Conservation (phyloP, 2,113 vertebrate species). For the Muntiacus reevesi region DNA sequence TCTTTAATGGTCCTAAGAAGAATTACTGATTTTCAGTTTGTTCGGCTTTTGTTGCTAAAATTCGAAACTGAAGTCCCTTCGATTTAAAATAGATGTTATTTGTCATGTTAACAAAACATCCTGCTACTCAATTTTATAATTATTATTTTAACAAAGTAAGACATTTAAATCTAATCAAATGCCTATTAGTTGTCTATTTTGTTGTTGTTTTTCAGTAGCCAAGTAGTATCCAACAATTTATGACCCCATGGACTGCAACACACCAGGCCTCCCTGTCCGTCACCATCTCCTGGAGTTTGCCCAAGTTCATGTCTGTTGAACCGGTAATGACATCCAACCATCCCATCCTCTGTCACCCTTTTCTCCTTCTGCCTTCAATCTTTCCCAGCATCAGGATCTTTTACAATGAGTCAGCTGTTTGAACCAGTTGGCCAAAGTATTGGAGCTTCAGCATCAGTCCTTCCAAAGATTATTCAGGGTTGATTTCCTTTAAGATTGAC, state of each 20-base stretch:
- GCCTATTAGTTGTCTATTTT: not conserved
- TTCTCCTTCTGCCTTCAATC: not conserved
- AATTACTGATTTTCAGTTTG: not conserved
- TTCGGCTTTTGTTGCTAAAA: not conserved
- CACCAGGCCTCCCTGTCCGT: not conserved
- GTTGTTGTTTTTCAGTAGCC: not conserved
- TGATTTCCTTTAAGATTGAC: not conserved
- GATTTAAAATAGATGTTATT: not conserved
- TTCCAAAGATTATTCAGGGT: not conserved
- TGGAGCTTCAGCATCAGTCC: not conserved
- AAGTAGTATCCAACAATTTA: not conserved
- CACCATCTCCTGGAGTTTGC: not conserved
- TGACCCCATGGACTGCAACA: not conserved
- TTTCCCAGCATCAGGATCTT: not conserved
- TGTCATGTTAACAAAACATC: not conserved
- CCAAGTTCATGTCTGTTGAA: not conserved
- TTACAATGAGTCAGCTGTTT: not conserved
- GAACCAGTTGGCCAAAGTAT: not conserved
- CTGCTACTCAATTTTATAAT: not conserved
- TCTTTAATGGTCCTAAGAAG: not conserved
- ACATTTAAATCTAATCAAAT: not conserved
- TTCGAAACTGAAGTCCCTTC: not conserved
- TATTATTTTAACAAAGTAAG: not conserved
- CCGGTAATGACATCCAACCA: not conserved
- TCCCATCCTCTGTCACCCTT: not conserved